These are phyloP conservation scores for Pelosia muscerda DNA, from an alignment of 2,888 invertebrate species.

Conservation along the genomic window DNA sequence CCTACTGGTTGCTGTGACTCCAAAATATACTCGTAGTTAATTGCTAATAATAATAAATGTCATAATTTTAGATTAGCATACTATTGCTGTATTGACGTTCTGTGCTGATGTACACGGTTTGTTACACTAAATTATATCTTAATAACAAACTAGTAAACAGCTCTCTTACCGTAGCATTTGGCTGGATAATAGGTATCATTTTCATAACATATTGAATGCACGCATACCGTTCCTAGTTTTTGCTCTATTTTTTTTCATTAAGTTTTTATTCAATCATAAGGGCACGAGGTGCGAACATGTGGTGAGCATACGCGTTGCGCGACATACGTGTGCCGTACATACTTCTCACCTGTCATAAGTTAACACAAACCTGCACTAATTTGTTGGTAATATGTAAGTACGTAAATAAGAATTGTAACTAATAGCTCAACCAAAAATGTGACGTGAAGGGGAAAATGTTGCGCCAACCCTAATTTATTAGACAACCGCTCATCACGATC, in stretches of 20 bases:
- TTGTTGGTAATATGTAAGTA: not conserved
- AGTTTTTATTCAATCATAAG: conserved; percentile 34
- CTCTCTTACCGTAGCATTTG: conserved; percentile 52
- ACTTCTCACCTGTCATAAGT: conserved; percentile 51
- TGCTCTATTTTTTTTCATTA: conserved; percentile 35
- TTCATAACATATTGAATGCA: conserved; percentile 63
- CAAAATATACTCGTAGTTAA: no score
- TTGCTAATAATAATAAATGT: not conserved
- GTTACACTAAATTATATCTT: no score
- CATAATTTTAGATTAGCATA: no score
- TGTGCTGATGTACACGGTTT: not conserved
- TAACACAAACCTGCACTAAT: not conserved
- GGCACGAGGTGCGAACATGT: conserved; percentile 47
- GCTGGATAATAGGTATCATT: conserved; percentile 54
- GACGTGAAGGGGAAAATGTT: no score
- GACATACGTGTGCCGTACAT: conserved; percentile 54
- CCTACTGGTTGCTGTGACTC: conserved; percentile 5
- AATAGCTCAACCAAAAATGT: no score
- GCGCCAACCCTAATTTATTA: no score
- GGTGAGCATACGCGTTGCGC: conserved; percentile 18
- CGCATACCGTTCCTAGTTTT: conserved; percentile 46
- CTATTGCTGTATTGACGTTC: not conserved
- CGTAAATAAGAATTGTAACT: not conserved
- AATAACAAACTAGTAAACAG: no score
- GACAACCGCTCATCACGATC: no score